Conservation (phyloP, 2,797 vertebrate species). For the Threskiornis aethiopicus region DNA sequence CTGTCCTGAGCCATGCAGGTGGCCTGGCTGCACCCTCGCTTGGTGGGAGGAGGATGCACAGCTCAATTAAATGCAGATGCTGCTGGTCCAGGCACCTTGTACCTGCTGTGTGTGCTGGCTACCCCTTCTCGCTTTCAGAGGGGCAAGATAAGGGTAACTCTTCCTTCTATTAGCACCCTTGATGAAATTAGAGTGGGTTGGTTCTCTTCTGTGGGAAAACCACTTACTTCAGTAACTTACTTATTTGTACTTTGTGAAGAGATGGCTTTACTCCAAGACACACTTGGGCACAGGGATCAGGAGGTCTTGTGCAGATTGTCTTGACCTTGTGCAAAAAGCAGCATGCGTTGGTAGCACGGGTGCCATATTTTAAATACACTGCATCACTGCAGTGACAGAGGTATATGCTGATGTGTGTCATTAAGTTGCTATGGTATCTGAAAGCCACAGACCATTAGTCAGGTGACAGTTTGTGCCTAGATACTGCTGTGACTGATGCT, state of each 20-base stretch:
- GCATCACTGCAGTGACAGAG: not conserved
- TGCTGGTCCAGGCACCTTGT: not conserved
- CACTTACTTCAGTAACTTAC: not conserved
- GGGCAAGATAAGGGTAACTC: not conserved
- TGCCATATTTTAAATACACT: not conserved
- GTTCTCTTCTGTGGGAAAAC: not conserved
- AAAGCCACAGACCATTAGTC: slow-evolving; percentile 7
- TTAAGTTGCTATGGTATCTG: not conserved
- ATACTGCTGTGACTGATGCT: not conserved
- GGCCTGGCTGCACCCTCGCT: not conserved
- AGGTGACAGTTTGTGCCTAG: not conserved
- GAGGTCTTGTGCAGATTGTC: not conserved
- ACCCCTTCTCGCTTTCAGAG: not conserved
- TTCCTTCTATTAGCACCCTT: not conserved
- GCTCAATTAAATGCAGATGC: not conserved
- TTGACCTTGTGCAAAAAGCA: not conserved
- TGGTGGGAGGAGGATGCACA: not conserved
- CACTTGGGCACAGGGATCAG: not conserved
- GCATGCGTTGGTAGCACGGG: fast-evolving
- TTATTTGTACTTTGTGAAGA: not conserved
- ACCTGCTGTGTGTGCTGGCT: not conserved
- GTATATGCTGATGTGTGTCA: not conserved
- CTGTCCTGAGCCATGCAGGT: not conserved
- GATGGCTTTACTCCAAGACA: not conserved
- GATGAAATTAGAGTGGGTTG: not conserved